Base-by-base conservation (phyloP, 2,797 vertebrate genomes). In the Mus spretus region DNA sequence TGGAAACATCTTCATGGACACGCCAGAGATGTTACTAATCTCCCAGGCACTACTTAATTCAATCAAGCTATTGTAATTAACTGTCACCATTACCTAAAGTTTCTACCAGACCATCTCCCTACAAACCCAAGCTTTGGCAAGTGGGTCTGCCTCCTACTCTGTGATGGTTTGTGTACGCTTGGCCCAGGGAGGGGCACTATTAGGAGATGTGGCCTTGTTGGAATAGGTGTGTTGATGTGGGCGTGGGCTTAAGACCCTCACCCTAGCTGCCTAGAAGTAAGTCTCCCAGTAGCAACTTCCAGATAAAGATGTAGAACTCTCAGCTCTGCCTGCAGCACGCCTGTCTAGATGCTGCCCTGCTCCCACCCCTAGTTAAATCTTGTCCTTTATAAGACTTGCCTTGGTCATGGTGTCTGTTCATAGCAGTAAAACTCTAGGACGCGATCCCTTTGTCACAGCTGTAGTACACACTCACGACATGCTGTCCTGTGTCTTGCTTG, bases 401-500 rank as follows among this genome's bases (percentile, higher is more conserved):
- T 70, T 70, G 67, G 67, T 70, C 67, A 70, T n/a, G 34, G 34
- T 70, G 67, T n/a, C 34, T 70, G 34, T n/a, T 70, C 34, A 70
- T 34, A n/a, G 67, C 67, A n/a, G 67, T n/a, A n/a, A 70, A n/a
- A n/a, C 34, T 8, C 65, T n/a, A 70, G 8, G 15, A 70, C 67
- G 14, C 67, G 17, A 9, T 70, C 34, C 9, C 31, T 61, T 8
- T 7, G 0, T 55, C 26, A 7, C 0, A 15, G 61, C 34, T 65
- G 26, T 12, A 14, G 34, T 1, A 40, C 10, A 37, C 22, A 63
- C 50, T 20, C 1, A 2, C 4, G 44, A 15, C 2, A 20, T 8
- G 1, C 0, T 0, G 31, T 50, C 34, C 9, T 0, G 0, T 2
- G 57, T 37, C 80, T 63, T 84, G 84, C 65, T 53, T 57, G 31